Evolutionary conservation across 2,797 vertebrate genomes (phyloP), one percentile per base, ranked within the genome.

Genomic region (Nyctalus aviator): DNA sequence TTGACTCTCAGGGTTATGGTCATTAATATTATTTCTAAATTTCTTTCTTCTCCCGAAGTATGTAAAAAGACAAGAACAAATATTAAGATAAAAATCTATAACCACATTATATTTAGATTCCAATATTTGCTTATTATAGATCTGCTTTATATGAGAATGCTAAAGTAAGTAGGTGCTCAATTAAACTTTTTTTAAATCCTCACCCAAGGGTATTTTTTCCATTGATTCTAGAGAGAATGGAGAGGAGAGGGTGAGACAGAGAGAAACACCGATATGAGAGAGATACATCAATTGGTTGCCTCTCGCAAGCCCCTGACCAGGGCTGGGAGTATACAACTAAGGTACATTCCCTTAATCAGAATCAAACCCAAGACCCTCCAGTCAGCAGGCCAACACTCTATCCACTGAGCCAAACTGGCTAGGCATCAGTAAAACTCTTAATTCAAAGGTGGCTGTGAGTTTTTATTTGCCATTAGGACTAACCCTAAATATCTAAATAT

Each of bases 81-180:
- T 77, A 77, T 23, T 90, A 95, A 94, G 11, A 69, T 71, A 84
- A 88, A 88, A 92, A 25, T 5, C 8, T 48, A 77, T 0, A 73
- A 35, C 25, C 30, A 41, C 10, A 73, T 53, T 81, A 72, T 7
- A 90, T 48, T 72, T 64, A 57, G 11, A 78, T 82, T 82, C 37
- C 32, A 76, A 10, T 44, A 57, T 87, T 55, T 76, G 69, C 14
- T 73, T 59, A 25, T 20, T 35, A 41, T 41, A 11, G 35, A 53
- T 78, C 50, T 93, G 14, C 1, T 75, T 50, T 35, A 57, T 3
- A 18, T 57, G 35, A 76, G 27, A 90, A 79, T 75, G 57, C 2
- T 55, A 83, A 81, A 32, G 44, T 71, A 71, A 25, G 12, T 18
- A 81, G 25, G 48, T 8, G 2, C 13, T 76, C 30, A 62, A 37